phyloP scores from a whole-genome alignment of 2,888 invertebrate species.

The Leptinotarsa juncta region DNA sequence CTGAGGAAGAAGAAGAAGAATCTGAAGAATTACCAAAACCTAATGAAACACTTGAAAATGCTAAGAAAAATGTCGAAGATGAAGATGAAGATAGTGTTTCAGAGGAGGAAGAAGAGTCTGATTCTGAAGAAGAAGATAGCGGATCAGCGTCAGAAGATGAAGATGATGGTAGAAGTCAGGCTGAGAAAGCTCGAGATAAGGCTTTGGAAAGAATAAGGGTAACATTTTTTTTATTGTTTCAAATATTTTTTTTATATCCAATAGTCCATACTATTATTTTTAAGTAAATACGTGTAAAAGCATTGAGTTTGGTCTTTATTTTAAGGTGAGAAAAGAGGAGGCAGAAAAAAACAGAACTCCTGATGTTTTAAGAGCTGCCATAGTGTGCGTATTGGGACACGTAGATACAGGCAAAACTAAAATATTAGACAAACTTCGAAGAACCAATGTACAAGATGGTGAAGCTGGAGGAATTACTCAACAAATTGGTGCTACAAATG shows the following conservation, averaged over 20 bases:
- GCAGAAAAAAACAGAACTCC: conserved; percentile 76
- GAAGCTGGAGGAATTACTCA: conserved; percentile 99
- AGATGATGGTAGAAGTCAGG: conserved; percentile 78
- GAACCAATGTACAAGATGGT: conserved; percentile 92
- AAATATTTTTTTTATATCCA: background rate
- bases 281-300: no score
- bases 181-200: conserved; percentile 79
- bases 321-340: conserved; percentile 74
- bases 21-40: conserved; percentile 61
- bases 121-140: conserved; percentile 56
- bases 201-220: conserved; percentile 80
- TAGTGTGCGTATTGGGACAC: conserved; percentile 98
- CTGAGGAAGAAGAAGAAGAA: conserved; percentile 70
- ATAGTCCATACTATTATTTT: no score
- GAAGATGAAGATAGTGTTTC: conserved; percentile 55
- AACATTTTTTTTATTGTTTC: conserved; percentile 24
- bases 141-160: conserved; percentile 72
- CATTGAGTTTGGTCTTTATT: conserved; percentile 29
- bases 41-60: background rate
- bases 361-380: conserved; percentile 89
- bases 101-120: conserved; percentile 60
- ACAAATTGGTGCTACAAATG: conserved; percentile 99
- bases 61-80: conserved; percentile 39
- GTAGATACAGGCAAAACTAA: conserved; percentile 99
- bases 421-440: conserved; percentile 93